Conservation (phyloP, 2,888 invertebrate genomes). For the Phymatocera aterrima region DNA sequence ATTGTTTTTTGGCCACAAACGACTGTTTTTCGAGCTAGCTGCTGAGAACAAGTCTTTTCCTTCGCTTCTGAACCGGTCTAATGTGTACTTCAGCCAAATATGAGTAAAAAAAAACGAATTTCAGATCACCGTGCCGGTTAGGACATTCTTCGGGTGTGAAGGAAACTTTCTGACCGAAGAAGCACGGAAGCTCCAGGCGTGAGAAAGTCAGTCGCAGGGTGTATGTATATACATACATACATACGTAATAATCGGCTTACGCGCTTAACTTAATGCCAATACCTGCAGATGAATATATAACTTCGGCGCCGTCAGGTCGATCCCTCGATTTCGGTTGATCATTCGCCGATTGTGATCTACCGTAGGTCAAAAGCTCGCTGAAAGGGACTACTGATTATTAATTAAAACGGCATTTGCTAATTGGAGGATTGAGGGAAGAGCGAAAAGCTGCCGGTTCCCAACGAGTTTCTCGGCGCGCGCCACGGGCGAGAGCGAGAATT, state of each 20-base stretch:
- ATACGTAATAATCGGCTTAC: not conserved
- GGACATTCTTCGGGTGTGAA: no score
- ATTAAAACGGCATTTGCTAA: constrained; percentile 38
- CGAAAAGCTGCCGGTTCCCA: not conserved
- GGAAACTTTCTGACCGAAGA: constrained; percentile 17
- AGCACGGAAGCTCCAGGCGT: no score
- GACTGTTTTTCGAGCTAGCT: no score
- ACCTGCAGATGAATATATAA: not conserved
- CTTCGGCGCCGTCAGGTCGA: no score
- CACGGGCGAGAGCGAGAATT: not conserved
- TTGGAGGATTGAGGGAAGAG: constrained; percentile 25
- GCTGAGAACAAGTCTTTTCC: no score
- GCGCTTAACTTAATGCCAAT: constrained; percentile 22
- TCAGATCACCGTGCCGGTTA: no score
- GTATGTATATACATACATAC: not conserved
- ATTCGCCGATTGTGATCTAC: not conserved
- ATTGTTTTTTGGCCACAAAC: no score
- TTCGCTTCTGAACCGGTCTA: no score
- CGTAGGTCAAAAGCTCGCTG: not conserved
- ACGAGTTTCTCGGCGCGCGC: not conserved
- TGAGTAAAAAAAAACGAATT: no score
- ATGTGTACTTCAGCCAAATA: no score
- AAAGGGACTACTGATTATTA: constrained; percentile 25
- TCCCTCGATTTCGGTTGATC: constrained; percentile 3
- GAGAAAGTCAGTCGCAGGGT: no score